Conservation (phyloP, 2,113 vertebrate species). For the Litocranius walleri region DNA sequence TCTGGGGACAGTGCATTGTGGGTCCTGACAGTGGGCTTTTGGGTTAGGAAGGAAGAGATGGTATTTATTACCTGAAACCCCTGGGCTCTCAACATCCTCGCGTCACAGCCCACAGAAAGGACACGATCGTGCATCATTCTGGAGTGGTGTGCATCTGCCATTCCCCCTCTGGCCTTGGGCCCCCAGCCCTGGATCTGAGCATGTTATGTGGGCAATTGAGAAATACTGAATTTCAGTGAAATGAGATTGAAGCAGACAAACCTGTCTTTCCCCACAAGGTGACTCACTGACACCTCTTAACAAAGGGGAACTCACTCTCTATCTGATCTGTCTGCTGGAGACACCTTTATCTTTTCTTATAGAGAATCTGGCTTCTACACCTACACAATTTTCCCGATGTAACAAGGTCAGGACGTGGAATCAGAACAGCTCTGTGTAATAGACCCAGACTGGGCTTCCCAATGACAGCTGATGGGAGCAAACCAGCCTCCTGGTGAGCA, state of each 20-base stretch:
- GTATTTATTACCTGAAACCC: not conserved
- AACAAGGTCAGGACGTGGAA: not conserved
- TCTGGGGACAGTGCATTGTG: not conserved
- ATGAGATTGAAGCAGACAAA: not conserved
- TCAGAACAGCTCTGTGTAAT: not conserved
- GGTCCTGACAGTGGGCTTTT: not conserved
- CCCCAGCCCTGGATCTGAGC: not conserved
- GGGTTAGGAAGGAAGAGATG: not conserved
- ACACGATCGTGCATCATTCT: rapidly evolving
- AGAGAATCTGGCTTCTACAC: not conserved
- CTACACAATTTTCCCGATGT: not conserved
- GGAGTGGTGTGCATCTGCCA: rapidly evolving
- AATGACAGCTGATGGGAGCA: not conserved
- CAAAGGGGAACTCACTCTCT: not conserved
- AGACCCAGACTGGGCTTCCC: not conserved
- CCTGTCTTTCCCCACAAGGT: not conserved
- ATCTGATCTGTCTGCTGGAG: not conserved
- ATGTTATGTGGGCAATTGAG: not conserved
- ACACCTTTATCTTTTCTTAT: not conserved
- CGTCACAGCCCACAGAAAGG: not conserved
- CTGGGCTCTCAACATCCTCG: not conserved
- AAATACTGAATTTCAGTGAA: not conserved
- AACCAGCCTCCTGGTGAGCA: not conserved
- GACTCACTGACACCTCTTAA: not conserved
- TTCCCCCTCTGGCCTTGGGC: no score